phyloP scores from a whole-genome alignment of 2,888 invertebrate species.

The Melieria crassipennis region DNA sequence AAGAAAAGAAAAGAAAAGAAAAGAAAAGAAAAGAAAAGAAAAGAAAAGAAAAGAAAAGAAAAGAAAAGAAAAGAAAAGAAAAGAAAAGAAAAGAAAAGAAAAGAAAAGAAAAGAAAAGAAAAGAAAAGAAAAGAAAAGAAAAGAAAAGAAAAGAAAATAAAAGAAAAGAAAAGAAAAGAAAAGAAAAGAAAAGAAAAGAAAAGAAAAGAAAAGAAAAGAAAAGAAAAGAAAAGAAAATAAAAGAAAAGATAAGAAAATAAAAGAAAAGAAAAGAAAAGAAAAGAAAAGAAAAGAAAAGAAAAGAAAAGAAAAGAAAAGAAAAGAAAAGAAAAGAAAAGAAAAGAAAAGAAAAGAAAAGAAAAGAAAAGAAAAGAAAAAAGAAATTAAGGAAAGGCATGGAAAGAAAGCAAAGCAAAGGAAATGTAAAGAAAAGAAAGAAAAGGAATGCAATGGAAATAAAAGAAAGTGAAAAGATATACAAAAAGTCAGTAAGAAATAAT shows the following conservation, averaged over 20 bases:
- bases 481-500: neutral
- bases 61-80: neutral
- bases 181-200: neutral
- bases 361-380: neutral
- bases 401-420: conserved; percentile 3
- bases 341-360: conserved; percentile 25
- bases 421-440: conserved; percentile 1
- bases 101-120: neutral
- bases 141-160: conserved; percentile 8
- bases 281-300: neutral
- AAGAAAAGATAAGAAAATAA: neutral
- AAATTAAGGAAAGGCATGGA: neutral
- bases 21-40: neutral
- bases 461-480: neutral
- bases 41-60: neutral
- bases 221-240: conserved; percentile 5
- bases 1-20: neutral
- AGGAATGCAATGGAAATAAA: neutral
- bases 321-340: neutral
- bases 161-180: conserved; percentile 10
- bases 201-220: neutral
- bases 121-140: conserved; percentile 18
- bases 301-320: neutral
- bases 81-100: neutral
- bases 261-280: neutral